Evolutionary conservation across 2,888 invertebrate genomes (phyloP), one percentile per base, ranked within the genome.

Genomic region (Lumbricus terrestris): DNA sequence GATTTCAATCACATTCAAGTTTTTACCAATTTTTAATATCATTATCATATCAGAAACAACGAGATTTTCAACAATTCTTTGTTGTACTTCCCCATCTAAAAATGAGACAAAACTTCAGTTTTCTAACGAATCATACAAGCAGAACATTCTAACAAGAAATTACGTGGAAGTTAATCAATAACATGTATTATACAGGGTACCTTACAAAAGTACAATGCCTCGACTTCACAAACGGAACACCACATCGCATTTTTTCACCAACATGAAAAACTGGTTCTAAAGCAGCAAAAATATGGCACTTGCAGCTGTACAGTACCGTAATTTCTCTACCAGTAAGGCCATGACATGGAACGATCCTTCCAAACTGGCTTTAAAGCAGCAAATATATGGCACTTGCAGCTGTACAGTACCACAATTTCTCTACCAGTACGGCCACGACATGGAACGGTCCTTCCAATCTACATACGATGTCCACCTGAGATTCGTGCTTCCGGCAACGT

Each of bases 371-470:
- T n/a, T 20, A 47, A 47, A 47, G 47, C 47, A 47, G 47, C 23
- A 20, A 47, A n/a, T 20, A 47, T 47, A 20, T 23, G 20, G 47
- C 23, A 47, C 47, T 16, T 47, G 16, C n/a, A n/a, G 69, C n/a
- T 8, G 8, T n/a, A n/a, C n/a, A 69, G 47, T 47, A 47, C 47
- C 20, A 23, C 47, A 47, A 47, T n/a, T 69, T 29, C 69, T 69
- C 69, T 69, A 69, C 69, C 69, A 69, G 69, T 69, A 69, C 5
- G 69, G 69, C 69, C 69, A 69, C 6, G 69, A 69, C 69, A 69
- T 69, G n/a, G 69, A 69, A 69, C n/a, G 69, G 69, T 69, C n/a
- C 69, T 69, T 69, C 69, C 69, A 69, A n/a, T 69, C 69, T 69
- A 69, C 69, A n/a, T 69, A 69, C 8, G 69, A n/a, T 69, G 69